Evolutionary conservation across 2,888 invertebrate species (phyloP).

Genomic region (Salticus scenicus): DNA sequence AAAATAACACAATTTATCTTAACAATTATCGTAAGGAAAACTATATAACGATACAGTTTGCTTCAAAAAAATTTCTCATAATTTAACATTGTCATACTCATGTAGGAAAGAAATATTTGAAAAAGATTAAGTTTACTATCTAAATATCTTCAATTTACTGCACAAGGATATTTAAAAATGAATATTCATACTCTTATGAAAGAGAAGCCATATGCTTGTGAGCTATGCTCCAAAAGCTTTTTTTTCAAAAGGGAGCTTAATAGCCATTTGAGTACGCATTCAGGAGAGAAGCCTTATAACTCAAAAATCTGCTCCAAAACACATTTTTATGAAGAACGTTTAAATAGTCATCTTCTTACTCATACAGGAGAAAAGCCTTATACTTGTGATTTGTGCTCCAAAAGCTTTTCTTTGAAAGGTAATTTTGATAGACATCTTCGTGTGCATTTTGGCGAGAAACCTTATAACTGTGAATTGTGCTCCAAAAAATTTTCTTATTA

Average conservation of each 20-base stretch:
- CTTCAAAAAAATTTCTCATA: too few species aligned
- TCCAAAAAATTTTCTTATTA: neutral
- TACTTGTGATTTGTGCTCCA: neutral
- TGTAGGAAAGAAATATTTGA: too few species aligned
- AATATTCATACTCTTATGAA: neutral
- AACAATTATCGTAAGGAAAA: too few species aligned
- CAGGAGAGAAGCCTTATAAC: neutral
- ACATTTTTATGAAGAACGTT: neutral
- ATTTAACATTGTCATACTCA: too few species aligned
- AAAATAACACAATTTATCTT: too few species aligned
- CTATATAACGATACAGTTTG: too few species aligned
- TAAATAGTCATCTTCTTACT: neutral
- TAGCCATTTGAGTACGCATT: neutral
- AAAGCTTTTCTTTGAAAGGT: neutral
- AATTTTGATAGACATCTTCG: neutral
- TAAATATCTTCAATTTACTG: too few species aligned
- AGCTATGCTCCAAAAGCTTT: slow-evolving; percentile 28
- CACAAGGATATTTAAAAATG: too few species aligned
- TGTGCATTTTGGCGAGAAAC: neutral
- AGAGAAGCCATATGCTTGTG: slow-evolving; percentile 24
- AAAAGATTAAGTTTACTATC: too few species aligned
- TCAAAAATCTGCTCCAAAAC: neutral
- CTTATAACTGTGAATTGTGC: neutral
- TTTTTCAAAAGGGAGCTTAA: slow-evolving; percentile 16
- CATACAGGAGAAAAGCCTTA: neutral